Base-by-base conservation (phyloP, 2,888 invertebrate genomes). In the Chromoteleia sp. region DNA sequence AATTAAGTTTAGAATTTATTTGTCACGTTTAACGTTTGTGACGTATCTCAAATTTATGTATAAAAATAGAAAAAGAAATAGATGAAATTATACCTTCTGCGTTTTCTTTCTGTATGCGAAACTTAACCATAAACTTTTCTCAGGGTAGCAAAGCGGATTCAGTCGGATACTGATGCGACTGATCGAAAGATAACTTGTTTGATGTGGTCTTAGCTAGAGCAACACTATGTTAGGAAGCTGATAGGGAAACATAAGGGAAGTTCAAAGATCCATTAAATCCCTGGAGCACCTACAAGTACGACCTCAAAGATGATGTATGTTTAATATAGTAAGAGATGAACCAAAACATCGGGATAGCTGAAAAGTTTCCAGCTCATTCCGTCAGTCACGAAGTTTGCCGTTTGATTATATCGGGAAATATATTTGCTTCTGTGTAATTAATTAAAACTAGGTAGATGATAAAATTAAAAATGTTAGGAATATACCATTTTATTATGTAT, bases 181-280 rank as follows among this genome's bases (percentile, higher is more conserved):
- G 58, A 75, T 75, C 58, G 65, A 54, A 75, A 65, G 58, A 65
- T 75, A 75, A 65, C 56, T 56, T 75, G 65, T 75, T 75, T 75
- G 74, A 65, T 75, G 74, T 75, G 58, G 74, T 54, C 41, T 63
- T 63, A 63, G 52, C 61, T 63, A 61, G 41, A 41, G 74, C 15
- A 56, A 56, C 45, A 73, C 41, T 52, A 73, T 52, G 74, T 45
- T 65, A 54, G 56, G 48, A 63, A 65, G 17, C 63, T 63, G 65
- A 61, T 73, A 61, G 61, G 45, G 58, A 70, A 70, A 70, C 48
- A 48, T 70, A 73, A 52, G 71, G 43, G 36, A 73, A 61, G 59
- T 61, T 73, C 71, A 73, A 73, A 73, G 71, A 73, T 52, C 41
- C 41, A 73, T 61, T 61, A 61, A 73, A 73, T 73, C 50, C 71